Base-by-base conservation (phyloP, 2,797 vertebrate genomes). In the Brachymystax lenok region DNA sequence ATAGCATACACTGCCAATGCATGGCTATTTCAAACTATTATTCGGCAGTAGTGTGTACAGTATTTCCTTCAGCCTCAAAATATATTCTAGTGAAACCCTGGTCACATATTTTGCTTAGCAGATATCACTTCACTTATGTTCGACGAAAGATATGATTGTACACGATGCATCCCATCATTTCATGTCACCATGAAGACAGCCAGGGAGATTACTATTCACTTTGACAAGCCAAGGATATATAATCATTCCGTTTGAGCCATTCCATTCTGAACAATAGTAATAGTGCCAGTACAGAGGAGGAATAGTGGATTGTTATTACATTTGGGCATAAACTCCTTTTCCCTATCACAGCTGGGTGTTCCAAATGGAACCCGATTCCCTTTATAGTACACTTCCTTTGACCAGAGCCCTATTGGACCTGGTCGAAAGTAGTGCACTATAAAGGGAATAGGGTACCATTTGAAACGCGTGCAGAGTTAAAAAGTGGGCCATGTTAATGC, bases 1-100 rank as follows among this genome's bases (percentile, higher is more conserved):
- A 6, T 35, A 71, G 63, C 63, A 13, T 67, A 74, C 71, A 75
- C 71, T 66, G 56, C 79, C 79, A 78, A 69, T 82, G 87, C 90
- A 86, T 84, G 85, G 76, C 79, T 77, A 10, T 80, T 51, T 71
- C 21, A 71, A 71, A 17, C 5, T 17, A 52, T 77, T 72, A 76
- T 75, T 79, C 69, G 77, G 66, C 67, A 71, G 46, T 59, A 59
- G 16, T 40, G 50, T 30, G 76, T 64, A 76, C 69, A 82, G 71
- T 77, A 72, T 69, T 27, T 78, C 74, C 50, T 72, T 67, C 77
- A 75, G 81, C 79, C 74, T 80, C 61, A 16, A 77, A 33, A 61
- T 3, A 4, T 64, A 78, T 33, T 40, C 70, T 19, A 82, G 35
- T 51, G 71, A 28, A 6, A 21, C 17, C 19, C 6, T 64, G 8